Conservation (phyloP, 1,140 invertebrate species). For the Leptopilina boulardi region DNA sequence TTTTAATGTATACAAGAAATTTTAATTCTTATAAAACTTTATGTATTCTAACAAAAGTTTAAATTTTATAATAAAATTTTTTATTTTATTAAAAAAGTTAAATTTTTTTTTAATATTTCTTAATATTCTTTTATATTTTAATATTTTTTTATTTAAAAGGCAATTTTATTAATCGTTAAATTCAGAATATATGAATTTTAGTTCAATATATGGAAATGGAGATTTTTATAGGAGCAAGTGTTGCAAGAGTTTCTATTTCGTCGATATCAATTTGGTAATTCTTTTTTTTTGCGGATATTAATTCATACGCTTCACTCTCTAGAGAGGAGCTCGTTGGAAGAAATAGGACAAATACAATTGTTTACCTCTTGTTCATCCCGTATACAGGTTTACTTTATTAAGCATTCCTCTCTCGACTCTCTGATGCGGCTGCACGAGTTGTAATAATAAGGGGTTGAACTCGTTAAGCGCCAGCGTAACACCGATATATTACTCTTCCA, state of each 20-base stretch:
- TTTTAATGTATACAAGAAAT: too few relatives aligned
- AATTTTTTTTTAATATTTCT: too few relatives aligned
- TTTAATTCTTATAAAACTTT: too few relatives aligned
- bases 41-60: too few relatives aligned
- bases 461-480: conserved; percentile 13
- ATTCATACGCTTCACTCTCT: not conserved
- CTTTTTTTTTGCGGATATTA: not conserved
- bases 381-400: conserved; percentile 31
- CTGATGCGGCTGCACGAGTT: conserved; percentile 1
- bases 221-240: too few relatives aligned
- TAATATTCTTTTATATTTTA: too few relatives aligned
- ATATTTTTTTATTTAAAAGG: too few relatives aligned
- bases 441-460: conserved; percentile 19
- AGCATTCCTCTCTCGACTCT: not conserved
- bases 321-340: not conserved
- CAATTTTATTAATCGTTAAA: too few relatives aligned
- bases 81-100: too few relatives aligned
- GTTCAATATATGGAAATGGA: too few relatives aligned
- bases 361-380: conserved; percentile 21
- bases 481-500: conserved; percentile 11
- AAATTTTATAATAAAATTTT: too few relatives aligned
- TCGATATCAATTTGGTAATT: not conserved
- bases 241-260: not conserved
- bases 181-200: too few relatives aligned
- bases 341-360: not conserved